phyloP scores from a whole-genome alignment of 2,797 vertebrate species.

The Borostomias antarcticus region DNA sequence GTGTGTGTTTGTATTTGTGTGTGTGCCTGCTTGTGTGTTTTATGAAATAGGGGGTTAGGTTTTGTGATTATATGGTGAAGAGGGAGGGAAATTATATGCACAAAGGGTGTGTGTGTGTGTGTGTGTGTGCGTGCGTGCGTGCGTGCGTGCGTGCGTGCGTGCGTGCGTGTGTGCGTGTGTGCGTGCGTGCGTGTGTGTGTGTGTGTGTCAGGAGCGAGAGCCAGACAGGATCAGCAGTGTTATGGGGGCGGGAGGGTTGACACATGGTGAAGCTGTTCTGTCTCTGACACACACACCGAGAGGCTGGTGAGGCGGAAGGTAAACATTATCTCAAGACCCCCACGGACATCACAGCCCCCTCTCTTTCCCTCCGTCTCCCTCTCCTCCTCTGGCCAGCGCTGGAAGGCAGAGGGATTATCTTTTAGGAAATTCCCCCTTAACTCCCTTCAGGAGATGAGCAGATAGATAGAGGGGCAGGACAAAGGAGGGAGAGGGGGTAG shows the following conservation, averaged over 20 bases:
- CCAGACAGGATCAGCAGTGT: conserved; percentile 16
- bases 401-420: conserved; percentile 69
- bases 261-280: conserved; percentile 33
- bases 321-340: conserved; percentile 46
- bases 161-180: too few relatives aligned
- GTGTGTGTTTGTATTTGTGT: too few relatives aligned
- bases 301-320: conserved; percentile 24
- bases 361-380: conserved; percentile 20
- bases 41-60: neutral
- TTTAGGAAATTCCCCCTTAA: conserved; percentile 68
- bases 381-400: conserved; percentile 49
- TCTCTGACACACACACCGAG: conserved; percentile 1
- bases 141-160: conserved; percentile 1
- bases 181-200: conserved; percentile 4
- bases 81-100: neutral
- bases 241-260: neutral
- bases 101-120: neutral
- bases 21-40: conserved; percentile 17
- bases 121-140: neutral
- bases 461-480: conserved; percentile 55
- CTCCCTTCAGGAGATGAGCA: conserved; percentile 33
- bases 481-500: conserved; percentile 54
- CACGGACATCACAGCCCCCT: conserved; percentile 30
- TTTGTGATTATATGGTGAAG: neutral
- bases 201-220: too few relatives aligned